A percentile compares a stretch with the other conserved stretches of the same genome.
phyloP scores from a whole-genome alignment of 2,888 invertebrate species.

The Plutella xylostella region DNA sequence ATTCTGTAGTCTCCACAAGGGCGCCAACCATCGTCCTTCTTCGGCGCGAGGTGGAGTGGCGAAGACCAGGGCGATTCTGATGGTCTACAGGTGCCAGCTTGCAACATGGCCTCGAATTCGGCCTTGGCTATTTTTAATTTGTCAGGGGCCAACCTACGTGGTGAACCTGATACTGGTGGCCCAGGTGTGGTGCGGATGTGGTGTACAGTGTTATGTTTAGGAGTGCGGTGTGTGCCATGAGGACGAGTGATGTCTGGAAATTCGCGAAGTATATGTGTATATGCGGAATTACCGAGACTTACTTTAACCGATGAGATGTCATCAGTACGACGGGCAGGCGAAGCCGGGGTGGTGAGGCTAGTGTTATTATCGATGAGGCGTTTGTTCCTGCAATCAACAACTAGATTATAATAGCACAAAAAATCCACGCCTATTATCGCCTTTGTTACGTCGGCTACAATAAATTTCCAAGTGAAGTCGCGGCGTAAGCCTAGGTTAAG shows the following conservation, averaged over 20 bases:
- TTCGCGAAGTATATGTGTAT: not conserved
- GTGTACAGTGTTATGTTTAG: too few species aligned
- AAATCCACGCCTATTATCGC: conserved; percentile 33
- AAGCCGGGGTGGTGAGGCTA: too few species aligned
- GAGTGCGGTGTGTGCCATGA: not conserved
- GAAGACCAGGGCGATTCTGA: too few species aligned
- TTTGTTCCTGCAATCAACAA: conserved; percentile 9
- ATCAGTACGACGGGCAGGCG: not conserved
- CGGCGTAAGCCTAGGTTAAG: conserved; percentile 23
- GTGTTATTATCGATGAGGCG: not conserved
- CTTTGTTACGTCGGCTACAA: conserved; percentile 27
- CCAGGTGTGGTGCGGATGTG: not conserved
- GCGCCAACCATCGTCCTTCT: too few species aligned
- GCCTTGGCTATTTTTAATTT: too few species aligned
- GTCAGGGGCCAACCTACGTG: not conserved
- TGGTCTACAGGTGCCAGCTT: too few species aligned
- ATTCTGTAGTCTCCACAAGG: too few species aligned
- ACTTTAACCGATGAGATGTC: not conserved
- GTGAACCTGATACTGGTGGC: not conserved
- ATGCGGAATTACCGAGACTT: not conserved
- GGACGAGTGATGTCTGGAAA: conserved; percentile 1
- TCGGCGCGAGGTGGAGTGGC: too few species aligned
- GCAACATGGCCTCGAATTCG: too few species aligned
- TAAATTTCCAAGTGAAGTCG: conserved; percentile 25
- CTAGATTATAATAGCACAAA: conserved; percentile 23